These are phyloP conservation scores for Copidosoma aretas DNA, from an alignment of 2,888 invertebrate genomes.

Conservation along the genomic window DNA sequence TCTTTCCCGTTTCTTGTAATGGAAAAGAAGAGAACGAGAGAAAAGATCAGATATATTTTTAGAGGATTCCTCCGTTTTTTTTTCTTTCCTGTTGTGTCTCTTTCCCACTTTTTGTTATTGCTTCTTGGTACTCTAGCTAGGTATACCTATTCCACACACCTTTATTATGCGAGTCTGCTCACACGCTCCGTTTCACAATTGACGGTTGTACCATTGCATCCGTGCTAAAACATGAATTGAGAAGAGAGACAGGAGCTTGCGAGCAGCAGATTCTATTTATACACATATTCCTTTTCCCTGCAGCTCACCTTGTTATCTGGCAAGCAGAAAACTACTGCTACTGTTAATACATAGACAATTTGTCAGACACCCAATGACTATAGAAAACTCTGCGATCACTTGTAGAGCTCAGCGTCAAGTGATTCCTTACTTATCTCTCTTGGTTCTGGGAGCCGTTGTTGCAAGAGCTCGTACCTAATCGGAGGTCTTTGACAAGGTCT, in stretches of 20 bases:
- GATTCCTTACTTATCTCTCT: constrained; percentile 18
- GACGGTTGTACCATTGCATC: too few relatives aligned
- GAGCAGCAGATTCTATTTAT: constrained; percentile 25
- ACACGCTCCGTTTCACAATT: too few relatives aligned
- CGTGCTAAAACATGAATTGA: too few relatives aligned
- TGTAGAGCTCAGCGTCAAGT: background rate
- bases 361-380: background rate
- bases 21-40: too few relatives aligned
- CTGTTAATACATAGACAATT: background rate
- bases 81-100: too few relatives aligned
- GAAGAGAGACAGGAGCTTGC: background rate
- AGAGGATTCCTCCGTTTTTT: too few relatives aligned
- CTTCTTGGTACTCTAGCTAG: too few relatives aligned
- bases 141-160: too few relatives aligned
- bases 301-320: constrained; percentile 18
- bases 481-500: constrained; percentile 25
- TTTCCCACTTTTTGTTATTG: too few relatives aligned
- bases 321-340: background rate
- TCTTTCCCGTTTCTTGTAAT: too few relatives aligned
- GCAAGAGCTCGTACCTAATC: background rate
- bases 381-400: background rate
- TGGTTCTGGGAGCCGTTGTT: background rate
- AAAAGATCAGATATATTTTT: too few relatives aligned
- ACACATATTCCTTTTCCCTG: constrained; percentile 2
- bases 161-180: too few relatives aligned